Evolutionary conservation across 1,140 invertebrate genomes (phyloP).

Genomic region (Acyrthosiphon pisum): DNA sequence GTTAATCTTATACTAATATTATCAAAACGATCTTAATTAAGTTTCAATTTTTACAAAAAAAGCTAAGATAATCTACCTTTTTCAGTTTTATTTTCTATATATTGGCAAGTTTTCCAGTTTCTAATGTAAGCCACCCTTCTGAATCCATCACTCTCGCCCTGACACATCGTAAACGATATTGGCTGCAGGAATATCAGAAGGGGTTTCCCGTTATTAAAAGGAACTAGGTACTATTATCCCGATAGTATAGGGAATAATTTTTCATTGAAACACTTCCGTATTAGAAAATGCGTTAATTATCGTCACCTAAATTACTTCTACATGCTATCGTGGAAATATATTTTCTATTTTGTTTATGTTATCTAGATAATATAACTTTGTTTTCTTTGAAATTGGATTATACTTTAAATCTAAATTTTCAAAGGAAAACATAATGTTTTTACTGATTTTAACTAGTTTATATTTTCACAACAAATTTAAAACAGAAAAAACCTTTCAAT

Average conservation of each 20-base stretch:
- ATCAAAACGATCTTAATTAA: not conserved
- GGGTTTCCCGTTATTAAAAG: not conserved
- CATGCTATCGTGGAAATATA: not conserved
- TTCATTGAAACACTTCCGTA: slow-evolving; percentile 4
- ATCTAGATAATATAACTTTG: not conserved
- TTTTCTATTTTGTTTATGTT: not conserved
- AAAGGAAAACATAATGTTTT: not conserved
- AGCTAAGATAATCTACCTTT: not conserved
- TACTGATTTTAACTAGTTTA: not conserved
- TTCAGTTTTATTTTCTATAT: not conserved
- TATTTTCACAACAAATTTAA: not conserved
- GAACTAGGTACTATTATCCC: not conserved
- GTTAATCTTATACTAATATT: too few relatives aligned
- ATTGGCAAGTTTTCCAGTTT: not conserved
- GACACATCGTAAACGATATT: not conserved
- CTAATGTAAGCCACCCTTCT: not conserved
- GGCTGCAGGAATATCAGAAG: not conserved
- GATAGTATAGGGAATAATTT: not conserved
- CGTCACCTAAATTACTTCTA: not conserved
- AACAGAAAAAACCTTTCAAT: not conserved
- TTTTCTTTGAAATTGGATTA: not conserved
- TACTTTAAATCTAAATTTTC: not conserved
- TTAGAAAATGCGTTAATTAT: slow-evolving; percentile 31
- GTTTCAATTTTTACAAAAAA: not conserved
- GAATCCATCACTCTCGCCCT: slow-evolving; percentile 5